phyloP scores from a whole-genome alignment of 2,888 invertebrate species.

The Aproaerema taeniolella region DNA sequence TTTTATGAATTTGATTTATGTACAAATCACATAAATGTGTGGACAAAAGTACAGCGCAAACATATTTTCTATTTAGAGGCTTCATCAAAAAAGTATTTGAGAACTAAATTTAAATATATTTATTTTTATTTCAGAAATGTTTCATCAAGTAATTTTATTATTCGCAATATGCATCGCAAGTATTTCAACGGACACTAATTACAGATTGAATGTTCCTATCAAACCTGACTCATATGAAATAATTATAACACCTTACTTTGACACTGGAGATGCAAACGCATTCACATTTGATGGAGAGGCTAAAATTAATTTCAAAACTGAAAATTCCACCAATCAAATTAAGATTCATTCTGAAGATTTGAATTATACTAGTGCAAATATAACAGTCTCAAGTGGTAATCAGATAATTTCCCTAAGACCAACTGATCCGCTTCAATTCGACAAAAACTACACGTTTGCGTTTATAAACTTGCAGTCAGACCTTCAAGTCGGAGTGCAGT shows the following conservation, averaged over 20 bases:
- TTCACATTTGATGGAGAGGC: constrained; percentile 72
- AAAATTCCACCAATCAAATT: constrained; percentile 41
- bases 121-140: constrained; percentile 31
- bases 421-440: constrained; percentile 42
- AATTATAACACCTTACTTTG: constrained; percentile 69
- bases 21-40: no score
- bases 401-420: constrained; percentile 28
- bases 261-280: constrained; percentile 44
- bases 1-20: no score
- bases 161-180: constrained; percentile 21
- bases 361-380: constrained; percentile 34
- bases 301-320: constrained; percentile 48
- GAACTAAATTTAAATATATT: neutral
- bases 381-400: constrained; percentile 35
- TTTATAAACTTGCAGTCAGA: constrained; percentile 55
- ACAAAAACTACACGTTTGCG: constrained; percentile 61
- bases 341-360: constrained; percentile 59
- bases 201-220: constrained; percentile 57
- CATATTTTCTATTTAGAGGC: no score
- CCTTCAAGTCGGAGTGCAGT: constrained; percentile 47
- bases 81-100: neutral
- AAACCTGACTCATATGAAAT: constrained; percentile 73
- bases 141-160: constrained; percentile 19
- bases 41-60: no score
- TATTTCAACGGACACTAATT: constrained; percentile 44